Conservation (phyloP, 2,797 vertebrate species). For the Poecilia picta region DNA sequence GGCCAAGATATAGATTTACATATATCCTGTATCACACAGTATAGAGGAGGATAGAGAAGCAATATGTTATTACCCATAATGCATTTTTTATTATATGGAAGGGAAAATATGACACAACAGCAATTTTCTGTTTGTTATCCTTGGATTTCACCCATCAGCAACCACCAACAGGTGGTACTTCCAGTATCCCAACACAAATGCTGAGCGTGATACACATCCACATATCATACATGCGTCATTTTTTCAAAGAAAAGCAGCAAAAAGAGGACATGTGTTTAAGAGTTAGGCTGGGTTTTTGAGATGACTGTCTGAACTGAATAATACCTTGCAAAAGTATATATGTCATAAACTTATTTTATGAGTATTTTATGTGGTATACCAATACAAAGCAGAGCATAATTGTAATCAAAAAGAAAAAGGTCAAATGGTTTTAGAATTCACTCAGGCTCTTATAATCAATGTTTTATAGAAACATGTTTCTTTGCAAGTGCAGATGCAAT, state of each 20-base stretch:
- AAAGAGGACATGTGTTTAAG: neutral
- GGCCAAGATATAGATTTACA: slow-evolving; percentile 2
- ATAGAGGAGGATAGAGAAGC: neutral
- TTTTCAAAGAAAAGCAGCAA: neutral
- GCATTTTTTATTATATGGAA: neutral
- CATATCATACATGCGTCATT: neutral
- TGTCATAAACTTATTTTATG: neutral
- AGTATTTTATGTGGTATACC: neutral
- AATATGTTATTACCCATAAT: slow-evolving; percentile 6
- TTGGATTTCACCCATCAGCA: neutral
- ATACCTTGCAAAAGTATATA: neutral
- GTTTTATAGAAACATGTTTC: neutral
- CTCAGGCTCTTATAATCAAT: neutral
- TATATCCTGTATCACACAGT: slow-evolving; percentile 3
- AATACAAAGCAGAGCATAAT: neutral
- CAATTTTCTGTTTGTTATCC: slow-evolving; percentile 3
- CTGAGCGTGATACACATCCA: neutral
- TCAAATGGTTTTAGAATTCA: neutral
- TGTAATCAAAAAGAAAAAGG: neutral
- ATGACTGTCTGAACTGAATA: neutral
- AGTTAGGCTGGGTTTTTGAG: neutral
- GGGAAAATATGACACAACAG: neutral
- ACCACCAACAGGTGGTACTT: slow-evolving; percentile 17
- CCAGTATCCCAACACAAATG: neutral
- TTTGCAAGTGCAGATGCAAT: neutral